Conservation (phyloP, 2,888 invertebrate species). For the Oconnorella tubifera region DNA sequence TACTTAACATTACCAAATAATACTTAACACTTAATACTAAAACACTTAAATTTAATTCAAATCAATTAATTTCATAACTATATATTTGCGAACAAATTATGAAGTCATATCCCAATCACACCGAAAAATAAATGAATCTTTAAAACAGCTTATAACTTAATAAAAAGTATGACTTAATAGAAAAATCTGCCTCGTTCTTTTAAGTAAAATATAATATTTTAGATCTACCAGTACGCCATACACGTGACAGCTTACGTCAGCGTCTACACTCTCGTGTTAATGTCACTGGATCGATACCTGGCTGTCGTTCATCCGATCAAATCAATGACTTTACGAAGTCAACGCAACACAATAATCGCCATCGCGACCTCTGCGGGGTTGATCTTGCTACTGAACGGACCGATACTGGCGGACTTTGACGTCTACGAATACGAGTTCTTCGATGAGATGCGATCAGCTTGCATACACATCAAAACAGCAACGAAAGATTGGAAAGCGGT, state of each 20-base stretch:
- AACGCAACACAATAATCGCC: conserved; percentile 19
- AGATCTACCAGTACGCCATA: conserved; percentile 80
- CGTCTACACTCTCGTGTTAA: conserved; percentile 86
- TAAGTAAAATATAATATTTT: too few relatives aligned
- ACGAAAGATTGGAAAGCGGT: not conserved
- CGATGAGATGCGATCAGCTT: conserved; percentile 43
- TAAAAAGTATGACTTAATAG: too few relatives aligned
- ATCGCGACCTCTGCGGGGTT: conserved; percentile 6
- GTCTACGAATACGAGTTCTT: conserved; percentile 15
- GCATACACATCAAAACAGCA: conserved; percentile 36
- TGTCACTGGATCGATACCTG: conserved; percentile 84
- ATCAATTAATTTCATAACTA: too few relatives aligned
- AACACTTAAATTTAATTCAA: too few relatives aligned
- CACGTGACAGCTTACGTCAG: conserved; percentile 89
- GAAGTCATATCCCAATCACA: too few relatives aligned
- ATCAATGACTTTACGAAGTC: conserved; percentile 63
- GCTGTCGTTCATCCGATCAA: conserved; percentile 90
- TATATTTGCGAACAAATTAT: too few relatives aligned
- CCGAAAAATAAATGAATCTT: too few relatives aligned
- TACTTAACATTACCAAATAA: too few relatives aligned
- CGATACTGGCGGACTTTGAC: conserved; percentile 7
- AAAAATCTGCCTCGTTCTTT: too few relatives aligned
- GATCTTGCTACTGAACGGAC: conserved; percentile 10
- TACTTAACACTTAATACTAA: too few relatives aligned
- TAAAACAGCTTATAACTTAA: too few relatives aligned